Evolutionary conservation across 2,797 vertebrate species (phyloP).

Genomic region (Clarias fuscus): DNA sequence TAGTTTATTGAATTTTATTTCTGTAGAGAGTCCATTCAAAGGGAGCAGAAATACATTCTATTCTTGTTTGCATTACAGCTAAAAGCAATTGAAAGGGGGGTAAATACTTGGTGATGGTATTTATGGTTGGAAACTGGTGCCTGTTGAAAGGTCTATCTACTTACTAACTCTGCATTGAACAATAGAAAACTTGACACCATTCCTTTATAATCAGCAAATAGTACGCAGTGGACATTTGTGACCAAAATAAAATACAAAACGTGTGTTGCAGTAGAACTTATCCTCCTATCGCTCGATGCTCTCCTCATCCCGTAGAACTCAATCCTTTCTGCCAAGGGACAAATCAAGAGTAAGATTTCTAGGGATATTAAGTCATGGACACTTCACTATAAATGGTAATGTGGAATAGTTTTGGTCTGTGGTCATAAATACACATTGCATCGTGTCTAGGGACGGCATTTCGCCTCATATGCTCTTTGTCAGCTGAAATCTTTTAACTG

Average conservation of each 20-base stretch:
- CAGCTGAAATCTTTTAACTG: conserved; percentile 46
- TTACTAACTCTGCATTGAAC: neutral
- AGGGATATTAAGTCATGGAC: conserved; percentile 12
- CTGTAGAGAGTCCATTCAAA: neutral
- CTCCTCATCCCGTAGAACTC: neutral
- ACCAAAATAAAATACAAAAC: neutral
- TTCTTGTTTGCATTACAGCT: neutral
- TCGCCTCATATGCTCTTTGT: conserved; percentile 34
- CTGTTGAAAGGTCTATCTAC: neutral
- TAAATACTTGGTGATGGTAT: neutral
- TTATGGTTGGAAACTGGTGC: neutral
- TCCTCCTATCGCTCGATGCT: neutral
- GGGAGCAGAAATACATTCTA: neutral
- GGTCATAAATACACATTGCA: conserved; percentile 55
- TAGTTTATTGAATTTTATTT: neutral
- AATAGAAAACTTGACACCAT: neutral
- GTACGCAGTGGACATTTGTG: neutral
- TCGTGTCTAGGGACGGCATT: conserved; percentile 37
- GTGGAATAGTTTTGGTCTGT: conserved; percentile 43
- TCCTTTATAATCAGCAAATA: neutral
- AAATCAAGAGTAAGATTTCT: conserved; percentile 14
- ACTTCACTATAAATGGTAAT: conserved; percentile 25
- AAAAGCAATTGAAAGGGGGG: neutral
- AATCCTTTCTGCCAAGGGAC: conserved; percentile 21
- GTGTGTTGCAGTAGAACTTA: neutral